Evolutionary conservation across 1,140 invertebrate species (phyloP), one percentile per base, ranked within the genome.

Genomic region (Diuraphis noxia): DNA sequence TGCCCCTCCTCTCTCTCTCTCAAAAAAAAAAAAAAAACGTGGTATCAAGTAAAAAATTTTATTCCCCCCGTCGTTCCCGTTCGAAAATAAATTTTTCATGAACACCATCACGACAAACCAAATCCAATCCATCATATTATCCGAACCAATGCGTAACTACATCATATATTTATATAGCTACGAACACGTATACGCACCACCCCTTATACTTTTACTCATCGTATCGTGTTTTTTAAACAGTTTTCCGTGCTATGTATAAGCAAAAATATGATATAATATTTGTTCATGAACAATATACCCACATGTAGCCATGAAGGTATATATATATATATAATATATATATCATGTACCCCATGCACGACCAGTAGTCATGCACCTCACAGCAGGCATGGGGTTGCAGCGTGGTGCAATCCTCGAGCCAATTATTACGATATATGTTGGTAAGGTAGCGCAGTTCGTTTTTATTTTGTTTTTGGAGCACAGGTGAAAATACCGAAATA

Each of bases 121-220:
- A 89, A 89, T 89, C 88, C 40, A 89, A 89, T 89, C 88, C 63
- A 63, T 89, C 88, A 79, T 77, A 56, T 63, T 79, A 63, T 63
- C 56, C 56, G 56, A 89, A 89, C 88, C 56, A 23, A 10, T 34
- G 38, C 77, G 38, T 34, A 30, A 21, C 9, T 13, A 82, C 19
- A 40, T 0, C 38, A 87, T 23, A 43, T 85, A 85, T 46, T 34
- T n/a, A 21, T 85, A 46, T 85, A 85, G n/a, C 13, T 86, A 21
- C 43, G 23, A 43, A 46, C 38, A 25, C n/a, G n/a, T 81, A 25
- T 82, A 84, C 38, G 10, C 41, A 49, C 25, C 25, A 30, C 13
- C 25, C 25, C 52, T 8, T 7, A 41, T 7, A 41, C 30, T n/a
- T 4, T 10, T 17, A n/a, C 30, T 72, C 49, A 49, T 49, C 13